Evolutionary conservation across 2,797 vertebrate genomes (phyloP).

Genomic region (Rhinella marina): DNA sequence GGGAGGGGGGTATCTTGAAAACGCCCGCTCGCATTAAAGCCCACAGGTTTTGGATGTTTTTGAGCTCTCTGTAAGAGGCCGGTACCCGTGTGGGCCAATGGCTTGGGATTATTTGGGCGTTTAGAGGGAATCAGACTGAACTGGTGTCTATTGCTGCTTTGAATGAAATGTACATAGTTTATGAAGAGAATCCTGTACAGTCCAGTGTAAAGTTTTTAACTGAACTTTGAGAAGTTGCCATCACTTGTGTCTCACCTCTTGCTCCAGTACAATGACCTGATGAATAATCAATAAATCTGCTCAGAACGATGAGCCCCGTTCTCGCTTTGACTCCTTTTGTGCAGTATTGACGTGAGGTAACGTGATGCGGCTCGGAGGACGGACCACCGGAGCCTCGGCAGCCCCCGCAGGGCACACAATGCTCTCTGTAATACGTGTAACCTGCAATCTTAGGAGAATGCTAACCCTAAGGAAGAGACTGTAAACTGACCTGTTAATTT

Average conservation of each 20-base stretch:
- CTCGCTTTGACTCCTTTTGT: conserved; percentile 97
- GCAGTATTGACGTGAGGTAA: conserved; percentile 99
- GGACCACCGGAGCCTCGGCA: neutral
- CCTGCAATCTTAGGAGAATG: conserved; percentile 87
- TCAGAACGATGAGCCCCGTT: conserved; percentile 80
- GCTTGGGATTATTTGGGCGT: conserved; percentile 93
- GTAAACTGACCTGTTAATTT: conserved; percentile 97
- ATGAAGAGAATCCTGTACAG: conserved; percentile 99
- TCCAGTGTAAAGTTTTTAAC: conserved; percentile 99
- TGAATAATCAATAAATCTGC: conserved; percentile 75
- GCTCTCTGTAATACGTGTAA: conserved; percentile 80
- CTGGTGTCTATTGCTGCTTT: conserved; percentile 99
- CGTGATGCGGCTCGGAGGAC: conserved; percentile 79
- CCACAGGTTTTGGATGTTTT: conserved; percentile 77
- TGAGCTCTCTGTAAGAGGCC: conserved; percentile 86
- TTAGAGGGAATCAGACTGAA: conserved; percentile 82
- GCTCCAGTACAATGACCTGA: conserved; percentile 90
- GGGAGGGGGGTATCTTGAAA: conserved; percentile 78
- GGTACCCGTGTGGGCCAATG: conserved; percentile 88
- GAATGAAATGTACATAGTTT: conserved; percentile 99
- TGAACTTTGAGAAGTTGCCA: conserved; percentile 94
- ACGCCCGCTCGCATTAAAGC: conserved; percentile 79
- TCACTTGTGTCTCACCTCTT: conserved; percentile 95
- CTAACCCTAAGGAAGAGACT: conserved; percentile 83
- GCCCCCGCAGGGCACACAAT: conserved; percentile 67